These are phyloP conservation scores for Parasteatoda lunata DNA, from an alignment of 2,888 invertebrate genomes.

Conservation along the genomic window DNA sequence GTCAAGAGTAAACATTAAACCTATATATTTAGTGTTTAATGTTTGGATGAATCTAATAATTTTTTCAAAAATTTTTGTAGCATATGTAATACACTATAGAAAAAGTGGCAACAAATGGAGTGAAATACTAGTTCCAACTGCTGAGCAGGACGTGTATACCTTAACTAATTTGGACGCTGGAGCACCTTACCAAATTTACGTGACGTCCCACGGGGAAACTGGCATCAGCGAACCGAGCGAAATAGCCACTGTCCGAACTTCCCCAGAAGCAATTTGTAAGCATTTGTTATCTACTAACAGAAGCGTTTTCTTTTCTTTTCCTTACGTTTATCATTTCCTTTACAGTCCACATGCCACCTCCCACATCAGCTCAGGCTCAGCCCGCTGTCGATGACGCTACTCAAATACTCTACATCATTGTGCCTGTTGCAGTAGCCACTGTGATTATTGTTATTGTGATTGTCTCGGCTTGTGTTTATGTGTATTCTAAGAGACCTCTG, in stretches of 20 bases:
- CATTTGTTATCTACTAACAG: too few relatives aligned
- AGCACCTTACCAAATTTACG: conserved; percentile 52
- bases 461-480: conserved; percentile 64
- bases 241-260: conserved; percentile 62
- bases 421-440: conserved; percentile 61
- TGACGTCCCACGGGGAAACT: conserved; percentile 35
- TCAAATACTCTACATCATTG: conserved; percentile 61
- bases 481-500: conserved; percentile 63
- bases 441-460: conserved; percentile 66
- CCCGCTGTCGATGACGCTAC: conserved; percentile 58
- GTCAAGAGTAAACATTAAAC: too few relatives aligned
- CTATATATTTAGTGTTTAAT: too few relatives aligned
- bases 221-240: conserved; percentile 68
- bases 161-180: conserved; percentile 61
- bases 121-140: conserved; percentile 57
- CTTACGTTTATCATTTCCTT: too few relatives aligned
- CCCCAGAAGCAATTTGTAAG: conserved; percentile 59
- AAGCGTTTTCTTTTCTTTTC: too few relatives aligned
- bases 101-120: conserved; percentile 54
- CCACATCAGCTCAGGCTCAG: conserved; percentile 15
- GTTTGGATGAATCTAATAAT: too few relatives aligned
- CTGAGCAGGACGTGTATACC: conserved; percentile 51
- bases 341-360: conserved; percentile 26
- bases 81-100: conserved; percentile 54
- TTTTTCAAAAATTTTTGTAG: too few relatives aligned